Evolutionary conservation across 2,888 invertebrate species (phyloP), one percentile per base, ranked within the genome.

Genomic region (Saturnia pavonia): DNA sequence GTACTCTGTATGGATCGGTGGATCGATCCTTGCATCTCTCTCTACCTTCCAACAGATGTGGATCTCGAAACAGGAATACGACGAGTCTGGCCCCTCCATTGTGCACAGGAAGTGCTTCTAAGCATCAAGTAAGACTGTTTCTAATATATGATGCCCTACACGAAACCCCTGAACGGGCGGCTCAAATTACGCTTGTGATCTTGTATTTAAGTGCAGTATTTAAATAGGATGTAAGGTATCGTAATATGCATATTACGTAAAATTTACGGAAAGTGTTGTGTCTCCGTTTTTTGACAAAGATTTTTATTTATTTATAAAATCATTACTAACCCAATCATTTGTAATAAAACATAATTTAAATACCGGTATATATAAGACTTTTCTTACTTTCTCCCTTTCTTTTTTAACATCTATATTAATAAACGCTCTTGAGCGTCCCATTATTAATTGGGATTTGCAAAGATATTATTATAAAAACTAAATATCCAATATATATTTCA

Each of bases 11-110:
- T 98, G 98, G 98, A 98, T 98, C 94, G 98, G 98, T 88, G 98
- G 98, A 72, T 98, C 98, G 80, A 98, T 98, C 94, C 95, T 98
- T 85, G 98, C 98, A 75, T 98, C 98, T 78, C 95, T 98, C 80
- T 98, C 98, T 84, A 98, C 98, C 94, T 98, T 98, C 97, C 98
- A 98, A 89, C 97, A 97, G 95, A 98, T 98, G 98, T 98, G 98
- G 98, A 98, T 98, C 95, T 97, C 97, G 89, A 99, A 99, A 95
- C 98, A 98, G 94, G 99, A 99, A 92, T 99, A 99, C 95, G 99
- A 99, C 92, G 99, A 99, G 94, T 98, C 98, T 83, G 99, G 99
- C 86, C 98, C 98, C 85, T 97, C 97, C 84, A 97, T 98, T 88
- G 98, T 98, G 81, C 98, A 98, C 96, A 97, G 98, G 95, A 99